Evolutionary conservation across 2,888 invertebrate genomes (phyloP), one percentile per base, ranked within the genome.

Genomic region (Tiliacea citrago): DNA sequence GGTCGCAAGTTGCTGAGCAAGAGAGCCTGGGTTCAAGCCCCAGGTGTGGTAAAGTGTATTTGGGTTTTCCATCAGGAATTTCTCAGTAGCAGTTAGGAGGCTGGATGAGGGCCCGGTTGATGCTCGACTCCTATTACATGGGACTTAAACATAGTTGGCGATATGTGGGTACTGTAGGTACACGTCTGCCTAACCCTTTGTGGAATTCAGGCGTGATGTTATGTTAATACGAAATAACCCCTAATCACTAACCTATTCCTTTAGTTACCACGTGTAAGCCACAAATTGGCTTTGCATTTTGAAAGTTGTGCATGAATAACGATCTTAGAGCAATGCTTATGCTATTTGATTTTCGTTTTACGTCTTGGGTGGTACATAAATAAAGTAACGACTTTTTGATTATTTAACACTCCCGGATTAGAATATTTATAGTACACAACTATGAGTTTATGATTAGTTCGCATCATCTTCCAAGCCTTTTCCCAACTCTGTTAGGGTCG

Each of bases 281-380:
- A 67, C 55, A 49, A 62, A 66, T 42, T 49, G 45, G 5, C 57
- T 24, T 24, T 24, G 18, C 66, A 75, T 24, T 61, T 35, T 35
- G 45, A 45, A 51, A 35, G n/a, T 51, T 60, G 51, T 35, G 29
- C 13, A 21, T 16, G 24, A 66, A 39, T 69, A 49, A 24, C 16
- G 24, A 60, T 13, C 51, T 35, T 12, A 39, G 47, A 57, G 13
- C 5, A 16, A 13, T n/a, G 16, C 16, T 67, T 2, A 18, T 29
- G 51, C 42, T 35, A 45, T 55, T 74, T 42, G 39, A 49, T 73
- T 47, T 49, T 60, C 12, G 16, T 12, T 72, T 39, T 71, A 65
- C 49, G 45, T 49, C 24, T 63, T 35, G n/a, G n/a, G 57, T 60
- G 51, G 47, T 47, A 47, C 45, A 47, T 51, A 24, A 75, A 75